Evolutionary conservation across 2,888 invertebrate species (phyloP).

Genomic region (Melieria picta): DNA sequence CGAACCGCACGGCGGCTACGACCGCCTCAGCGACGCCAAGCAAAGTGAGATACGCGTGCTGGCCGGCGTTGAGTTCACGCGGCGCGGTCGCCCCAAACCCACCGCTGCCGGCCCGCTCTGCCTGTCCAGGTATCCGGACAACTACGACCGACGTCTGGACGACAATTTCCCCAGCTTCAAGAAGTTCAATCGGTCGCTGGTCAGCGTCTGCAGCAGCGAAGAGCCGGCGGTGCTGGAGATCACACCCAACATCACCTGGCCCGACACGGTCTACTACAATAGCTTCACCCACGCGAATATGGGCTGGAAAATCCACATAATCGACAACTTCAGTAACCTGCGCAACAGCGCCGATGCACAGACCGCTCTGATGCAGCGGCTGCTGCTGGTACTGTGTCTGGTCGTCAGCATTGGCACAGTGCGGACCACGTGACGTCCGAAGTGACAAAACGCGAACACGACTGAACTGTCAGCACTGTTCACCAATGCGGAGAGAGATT

Average conservation of each 20-base stretch:
- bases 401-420: too few relatives aligned
- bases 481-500: too few relatives aligned
- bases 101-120: conserved; percentile 87
- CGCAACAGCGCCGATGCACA: conserved; percentile 42
- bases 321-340: conserved; percentile 71
- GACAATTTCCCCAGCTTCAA: conserved; percentile 82
- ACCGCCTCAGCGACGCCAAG: conserved; percentile 76
- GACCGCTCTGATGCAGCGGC: too few relatives aligned
- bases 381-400: too few relatives aligned
- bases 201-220: conserved; percentile 78
- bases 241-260: conserved; percentile 90
- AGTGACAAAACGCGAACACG: too few relatives aligned
- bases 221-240: conserved; percentile 79
- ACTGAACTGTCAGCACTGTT: too few relatives aligned
- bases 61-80: conserved; percentile 84
- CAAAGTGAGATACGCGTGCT: conserved; percentile 78
- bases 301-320: conserved; percentile 93
- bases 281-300: conserved; percentile 93
- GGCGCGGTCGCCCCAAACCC: conserved; percentile 82
- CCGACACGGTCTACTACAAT: conserved; percentile 91
- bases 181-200: conserved; percentile 83
- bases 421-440: too few relatives aligned
- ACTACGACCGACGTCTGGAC: conserved; percentile 79
- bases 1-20: conserved; percentile 85
- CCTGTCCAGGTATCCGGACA: conserved; percentile 73